Evolutionary conservation across 2,888 invertebrate species (phyloP), one percentile per base, ranked within the genome.

Genomic region (Ectobius pallidus): DNA sequence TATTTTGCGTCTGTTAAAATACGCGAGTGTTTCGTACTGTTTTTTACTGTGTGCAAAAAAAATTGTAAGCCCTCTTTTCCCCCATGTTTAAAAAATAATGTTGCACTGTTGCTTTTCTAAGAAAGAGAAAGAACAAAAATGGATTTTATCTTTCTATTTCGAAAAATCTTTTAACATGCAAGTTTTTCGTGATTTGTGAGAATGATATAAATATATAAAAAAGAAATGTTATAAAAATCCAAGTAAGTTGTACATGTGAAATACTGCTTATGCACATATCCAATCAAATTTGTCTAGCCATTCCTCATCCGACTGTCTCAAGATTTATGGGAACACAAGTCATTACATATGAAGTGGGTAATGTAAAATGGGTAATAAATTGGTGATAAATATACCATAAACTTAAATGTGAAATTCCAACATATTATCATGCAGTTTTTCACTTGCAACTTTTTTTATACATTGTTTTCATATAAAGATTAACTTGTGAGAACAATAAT

Each of bases 31-130:
- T 73, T 73, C 73, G 46, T 73, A 73, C 73, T 67, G 52, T 71
- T 73, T 73, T 73, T 71, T 73, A 73, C 73, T 68, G 73, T 73
- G 68, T 73, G 70, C 73, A 58, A 42, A 61, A 67, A 32, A 70
- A 61, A 70, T 2, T 46, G 20, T 32, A 9, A 58, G 20, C 46
- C 30, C 25, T 58, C 69, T 55, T 58, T 58, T 42, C 58, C 44
- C n/a, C n/a, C 52, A 39, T 34, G 9, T 58, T 39, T 69, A 32
- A 58, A 18, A 58, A 58, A 34, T 11, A 6, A 34, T 7, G 32
- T 25, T 58, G 58, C 58, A 9, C 30, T 58, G 44, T 65, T 46
- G 65, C 63, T 65, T 65, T 65, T 65, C 65, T 65, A 65, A 44
- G 25, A 46, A 65, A 27, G 11, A 30, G 30, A 58, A 58, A 32